These are phyloP conservation scores for Orestias chungarensis DNA, from an alignment of 2,797 vertebrate genomes.

Conservation along the genomic window DNA sequence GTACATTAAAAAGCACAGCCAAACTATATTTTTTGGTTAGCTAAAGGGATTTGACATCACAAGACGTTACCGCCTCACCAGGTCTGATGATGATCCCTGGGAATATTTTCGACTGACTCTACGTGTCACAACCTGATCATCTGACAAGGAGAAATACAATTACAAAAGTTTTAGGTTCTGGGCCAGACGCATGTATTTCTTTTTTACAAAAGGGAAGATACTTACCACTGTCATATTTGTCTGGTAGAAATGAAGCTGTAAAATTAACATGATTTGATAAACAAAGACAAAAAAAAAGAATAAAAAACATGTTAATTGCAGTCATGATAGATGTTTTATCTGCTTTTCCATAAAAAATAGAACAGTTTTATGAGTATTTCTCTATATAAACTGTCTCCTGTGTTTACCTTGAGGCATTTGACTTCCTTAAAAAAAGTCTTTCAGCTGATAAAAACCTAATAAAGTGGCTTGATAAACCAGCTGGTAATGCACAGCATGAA, in stretches of 20 bases:
- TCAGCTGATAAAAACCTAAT: background rate
- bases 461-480: constrained; percentile 15
- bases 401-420: background rate
- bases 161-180: background rate
- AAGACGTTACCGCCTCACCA: constrained; percentile 55
- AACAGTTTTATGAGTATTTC: too few relatives aligned
- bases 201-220: background rate
- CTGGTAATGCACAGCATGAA: background rate
- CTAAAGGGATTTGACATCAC: background rate
- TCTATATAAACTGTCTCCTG: background rate
- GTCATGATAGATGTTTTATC: background rate
- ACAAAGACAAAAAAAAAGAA: too few relatives aligned
- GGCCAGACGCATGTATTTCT: background rate
- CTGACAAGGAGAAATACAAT: constrained; percentile 32
- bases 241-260: constrained; percentile 30
- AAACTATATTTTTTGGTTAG: background rate
- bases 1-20: background rate
- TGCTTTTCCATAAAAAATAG: background rate
- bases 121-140: constrained; percentile 32
- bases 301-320: background rate
- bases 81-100: constrained; percentile 74
- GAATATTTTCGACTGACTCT: constrained; percentile 73
- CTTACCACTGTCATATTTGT: constrained; percentile 1
- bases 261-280: too few relatives aligned
- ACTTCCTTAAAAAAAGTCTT: background rate